Conservation (phyloP, 1,140 invertebrate species). For the Brachystomella parvula region DNA sequence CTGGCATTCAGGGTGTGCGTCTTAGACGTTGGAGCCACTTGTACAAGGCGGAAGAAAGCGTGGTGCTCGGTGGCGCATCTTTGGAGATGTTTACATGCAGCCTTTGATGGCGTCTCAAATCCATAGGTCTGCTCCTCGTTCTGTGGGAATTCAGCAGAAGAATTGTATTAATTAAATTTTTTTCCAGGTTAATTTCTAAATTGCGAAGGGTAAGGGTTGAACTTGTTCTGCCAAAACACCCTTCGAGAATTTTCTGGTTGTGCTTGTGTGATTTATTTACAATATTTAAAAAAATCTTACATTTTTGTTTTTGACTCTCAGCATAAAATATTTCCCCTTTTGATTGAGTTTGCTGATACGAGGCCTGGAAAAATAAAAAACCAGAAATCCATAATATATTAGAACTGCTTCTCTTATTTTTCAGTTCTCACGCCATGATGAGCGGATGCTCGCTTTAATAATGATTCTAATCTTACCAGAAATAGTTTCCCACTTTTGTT, state of each 20-base stretch:
- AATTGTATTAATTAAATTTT: no score
- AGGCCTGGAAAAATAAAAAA: slow-evolving; percentile 52
- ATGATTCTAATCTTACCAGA: slow-evolving; percentile 59
- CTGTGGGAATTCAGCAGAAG: no score
- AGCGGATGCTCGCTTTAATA: slow-evolving; percentile 8
- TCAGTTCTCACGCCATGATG: background rate
- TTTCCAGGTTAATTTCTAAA: no score
- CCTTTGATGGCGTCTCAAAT: slow-evolving; percentile 84
- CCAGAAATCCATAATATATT: background rate
- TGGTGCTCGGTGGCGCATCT: slow-evolving; percentile 97
- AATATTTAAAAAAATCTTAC: slow-evolving; percentile 15
- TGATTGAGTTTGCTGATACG: slow-evolving; percentile 92
- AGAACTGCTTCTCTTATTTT: background rate
- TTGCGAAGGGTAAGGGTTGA: no score
- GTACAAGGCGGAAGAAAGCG: slow-evolving; percentile 90
- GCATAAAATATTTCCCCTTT: slow-evolving; percentile 92
- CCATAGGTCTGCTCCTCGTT: slow-evolving; percentile 92
- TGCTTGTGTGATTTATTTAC: no score
- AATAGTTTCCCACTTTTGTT: slow-evolving; percentile 96
- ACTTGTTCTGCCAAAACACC: no score
- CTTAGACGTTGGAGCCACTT: slow-evolving; percentile 55
- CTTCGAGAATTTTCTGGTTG: no score
- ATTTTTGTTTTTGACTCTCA: slow-evolving; percentile 64
- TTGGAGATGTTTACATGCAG: slow-evolving; percentile 96
- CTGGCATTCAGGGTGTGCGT: slow-evolving; percentile 63